Evolutionary conservation across 2,113 vertebrate genomes (phyloP).

Genomic region (Dicrurus megarhynchus): DNA sequence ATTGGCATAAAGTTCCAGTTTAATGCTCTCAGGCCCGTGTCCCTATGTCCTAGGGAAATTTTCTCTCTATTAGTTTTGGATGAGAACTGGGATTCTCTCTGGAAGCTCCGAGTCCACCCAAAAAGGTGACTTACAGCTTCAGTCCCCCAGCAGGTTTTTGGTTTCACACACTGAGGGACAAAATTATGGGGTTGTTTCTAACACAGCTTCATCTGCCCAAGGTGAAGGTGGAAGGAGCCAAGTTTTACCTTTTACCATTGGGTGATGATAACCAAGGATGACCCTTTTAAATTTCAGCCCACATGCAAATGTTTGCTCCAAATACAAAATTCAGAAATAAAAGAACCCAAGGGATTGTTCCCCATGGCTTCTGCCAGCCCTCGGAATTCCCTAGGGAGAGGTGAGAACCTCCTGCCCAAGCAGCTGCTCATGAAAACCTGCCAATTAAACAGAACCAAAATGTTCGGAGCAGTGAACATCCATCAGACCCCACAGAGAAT

Average conservation of each 20-base stretch:
- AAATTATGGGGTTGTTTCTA: background rate
- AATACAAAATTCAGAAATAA: too few relatives aligned
- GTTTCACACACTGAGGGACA: background rate
- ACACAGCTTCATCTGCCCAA: rapidly evolving
- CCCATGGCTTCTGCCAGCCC: background rate
- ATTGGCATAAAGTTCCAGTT: background rate
- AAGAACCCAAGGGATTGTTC: background rate
- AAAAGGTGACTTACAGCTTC: constrained; percentile 23
- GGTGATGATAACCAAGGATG: background rate
- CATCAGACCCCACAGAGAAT: background rate
- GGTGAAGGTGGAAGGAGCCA: background rate
- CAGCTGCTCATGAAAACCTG: background rate
- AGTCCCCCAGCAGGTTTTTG: background rate
- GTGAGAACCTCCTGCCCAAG: background rate
- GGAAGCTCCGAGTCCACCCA: background rate
- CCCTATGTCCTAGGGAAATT: background rate
- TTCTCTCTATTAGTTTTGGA: constrained; percentile 10
- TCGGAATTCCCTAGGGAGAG: background rate
- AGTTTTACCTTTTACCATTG: background rate
- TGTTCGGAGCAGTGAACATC: background rate
- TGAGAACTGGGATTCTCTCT: background rate
- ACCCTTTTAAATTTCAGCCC: background rate
- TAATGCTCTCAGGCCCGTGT: background rate
- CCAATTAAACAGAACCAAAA: background rate
- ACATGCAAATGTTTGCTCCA: background rate